Evolutionary conservation across 1,140 invertebrate species (phyloP).

Genomic region (Drosophila sulfurigaster): DNA sequence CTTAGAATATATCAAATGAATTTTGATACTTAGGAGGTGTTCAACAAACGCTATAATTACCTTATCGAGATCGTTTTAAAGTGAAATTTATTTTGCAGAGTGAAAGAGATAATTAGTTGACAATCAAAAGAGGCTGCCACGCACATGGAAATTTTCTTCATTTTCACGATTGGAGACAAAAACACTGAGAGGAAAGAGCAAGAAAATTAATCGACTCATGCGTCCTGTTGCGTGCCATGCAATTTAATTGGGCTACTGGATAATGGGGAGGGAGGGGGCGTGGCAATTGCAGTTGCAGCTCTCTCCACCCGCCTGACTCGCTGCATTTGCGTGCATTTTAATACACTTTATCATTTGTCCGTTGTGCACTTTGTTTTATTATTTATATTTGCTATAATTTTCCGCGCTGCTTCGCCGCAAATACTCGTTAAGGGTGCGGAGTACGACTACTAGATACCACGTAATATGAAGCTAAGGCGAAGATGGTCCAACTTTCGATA

Average conservation of each 20-base stretch:
- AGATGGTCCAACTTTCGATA: too few relatives aligned
- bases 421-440: not conserved
- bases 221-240: conserved; percentile 78
- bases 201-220: conserved; percentile 74
- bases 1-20: too few relatives aligned
- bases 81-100: conserved; percentile 39
- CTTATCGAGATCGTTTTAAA: too few relatives aligned
- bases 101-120: conserved; percentile 66
- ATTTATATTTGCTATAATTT: conserved; percentile 83
- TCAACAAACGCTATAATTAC: too few relatives aligned
- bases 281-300: conserved; percentile 43
- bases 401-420: conserved; percentile 52
- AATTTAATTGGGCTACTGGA: conserved; percentile 66
- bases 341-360: conserved; percentile 74
- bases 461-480: not conserved
- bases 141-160: conserved; percentile 29
- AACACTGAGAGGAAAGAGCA: conserved; percentile 1
- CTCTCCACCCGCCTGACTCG: conserved; percentile 3
- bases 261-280: conserved; percentile 38
- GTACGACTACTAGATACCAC: not conserved
- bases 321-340: conserved; percentile 72
- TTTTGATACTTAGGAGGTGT: too few relatives aligned
- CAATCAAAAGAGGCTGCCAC: conserved; percentile 68
- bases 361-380: conserved; percentile 73
- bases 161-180: conserved; percentile 18